Percentiles rank a stretch among this genome's conserved stretches.
Evolutionary conservation across 1,140 invertebrate species (phyloP).

Genomic region (Drosophila miranda): DNA sequence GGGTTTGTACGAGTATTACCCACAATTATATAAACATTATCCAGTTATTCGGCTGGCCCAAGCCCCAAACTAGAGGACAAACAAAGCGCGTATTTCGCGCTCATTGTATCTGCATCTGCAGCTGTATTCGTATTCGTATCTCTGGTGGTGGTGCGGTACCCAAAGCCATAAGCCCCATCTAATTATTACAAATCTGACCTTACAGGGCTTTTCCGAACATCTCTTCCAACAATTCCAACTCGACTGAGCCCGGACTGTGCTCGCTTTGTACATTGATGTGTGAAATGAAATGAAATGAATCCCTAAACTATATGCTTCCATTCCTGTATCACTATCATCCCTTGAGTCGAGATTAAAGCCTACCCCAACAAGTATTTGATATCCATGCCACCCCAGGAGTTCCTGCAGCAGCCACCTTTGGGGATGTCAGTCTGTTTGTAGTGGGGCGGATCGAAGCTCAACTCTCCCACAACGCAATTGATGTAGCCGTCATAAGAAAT

Average conservation of each 20-base stretch:
- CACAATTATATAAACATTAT: slow-evolving; percentile 77
- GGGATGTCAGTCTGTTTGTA: too few species aligned
- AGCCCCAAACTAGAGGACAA: slow-evolving; percentile 15
- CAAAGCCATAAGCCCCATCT: slow-evolving; percentile 35
- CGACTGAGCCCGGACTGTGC: neutral
- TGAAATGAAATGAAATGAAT: too few species aligned
- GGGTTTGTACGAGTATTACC: slow-evolving; percentile 29
- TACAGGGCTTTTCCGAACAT: slow-evolving; percentile 29
- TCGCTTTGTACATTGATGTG: too few species aligned
- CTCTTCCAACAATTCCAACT: slow-evolving; percentile 4
- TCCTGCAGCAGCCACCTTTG: too few species aligned
- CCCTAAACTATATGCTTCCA: too few species aligned
- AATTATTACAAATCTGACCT: slow-evolving; percentile 50
- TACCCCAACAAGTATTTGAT: slow-evolving; percentile 1
- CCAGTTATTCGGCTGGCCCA: slow-evolving; percentile 35
- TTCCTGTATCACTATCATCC: neutral
- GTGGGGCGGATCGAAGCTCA: too few species aligned
- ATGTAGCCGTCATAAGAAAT: too few species aligned
- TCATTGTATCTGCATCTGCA: slow-evolving; percentile 48
- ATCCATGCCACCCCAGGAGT: too few species aligned
- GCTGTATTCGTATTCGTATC: slow-evolving; percentile 35
- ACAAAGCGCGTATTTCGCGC: slow-evolving; percentile 40
- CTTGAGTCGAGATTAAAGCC: slow-evolving; percentile 16
- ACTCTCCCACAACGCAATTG: too few species aligned
- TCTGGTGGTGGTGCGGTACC: neutral